Evolutionary conservation across 2,797 vertebrate genomes (phyloP), one percentile per base, ranked within the genome.

Genomic region (Tolypeutes matacus): DNA sequence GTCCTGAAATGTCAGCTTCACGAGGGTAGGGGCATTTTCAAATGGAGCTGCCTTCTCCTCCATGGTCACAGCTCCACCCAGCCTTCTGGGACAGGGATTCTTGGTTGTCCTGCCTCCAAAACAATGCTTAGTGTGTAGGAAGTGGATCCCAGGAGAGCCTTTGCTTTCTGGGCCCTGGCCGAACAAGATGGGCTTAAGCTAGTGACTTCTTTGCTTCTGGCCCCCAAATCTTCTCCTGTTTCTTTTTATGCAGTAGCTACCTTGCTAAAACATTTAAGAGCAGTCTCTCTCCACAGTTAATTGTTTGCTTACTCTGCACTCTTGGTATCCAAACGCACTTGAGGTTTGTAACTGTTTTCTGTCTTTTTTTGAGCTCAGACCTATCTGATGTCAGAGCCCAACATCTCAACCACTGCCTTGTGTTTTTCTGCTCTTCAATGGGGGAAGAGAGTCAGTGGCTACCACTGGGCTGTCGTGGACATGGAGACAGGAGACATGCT

Each of bases 21-120:
- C 12, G 25, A 46, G 42, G 39, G 14, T 39, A n/a, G 7, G 15
- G 51, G 15, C 27, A 42, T 53, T 83, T 86, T 53, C 80, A 13
- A 29, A 73, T 69, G 18, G 62, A 31, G 21, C 73, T 25, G 0
- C 1, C 60, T n/a, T 73, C 67, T 49, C 6, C 75, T 14, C 6
- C 5, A 1, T 9, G n/a, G 53, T 1, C 0, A 0, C n/a, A 11
- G n/a, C 62, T 15, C 77, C 12, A 0, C 36, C 46, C 27, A 29
- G 29, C 21, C 78, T 23, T 10, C 46, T 15, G 1, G 60, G 73
- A 60, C 5, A 0, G 56, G 31, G 31, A 27, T 58, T 51, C 64
- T 39, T 25, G 12, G 8, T 76, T 3, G 0, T 73, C 8, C 39
- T 34, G 70, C 39, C 80, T 39, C 23, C 6, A 7, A 39, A 36